Base-by-base conservation (phyloP, 1,140 invertebrate species). In the Forficula auricularia region DNA sequence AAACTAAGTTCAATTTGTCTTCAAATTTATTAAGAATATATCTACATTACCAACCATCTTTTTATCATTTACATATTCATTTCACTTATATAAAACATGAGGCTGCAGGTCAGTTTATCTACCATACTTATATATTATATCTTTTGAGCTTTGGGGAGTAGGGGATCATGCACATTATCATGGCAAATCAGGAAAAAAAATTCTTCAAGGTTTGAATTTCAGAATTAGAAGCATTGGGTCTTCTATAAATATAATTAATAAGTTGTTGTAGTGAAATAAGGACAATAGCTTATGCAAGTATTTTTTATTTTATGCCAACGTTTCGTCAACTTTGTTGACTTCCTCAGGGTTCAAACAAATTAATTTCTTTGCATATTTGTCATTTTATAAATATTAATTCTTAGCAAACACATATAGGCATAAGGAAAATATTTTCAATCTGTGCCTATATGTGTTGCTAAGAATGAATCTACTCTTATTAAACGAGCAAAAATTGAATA, bases 21-120 rank as follows among this genome's bases (percentile, higher is more conserved):
- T 55, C 62, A 19, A 71, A 70, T 37, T 77, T 88, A 56, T 57
- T 96, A 14, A 71, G 89, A 37, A 72, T 82, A 46, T 97, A 88
- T 61, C 61, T 97, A 3, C 94, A 98, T 59, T 98, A 98, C 63
- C 90, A 91, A 56, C 94, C 94, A 3, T 89, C 89, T 0, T 97
- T 90, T 63, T 96, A 95, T 64, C 90, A 97, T 64, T 65, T 98
- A 7, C 94, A 98, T 57, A 72, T 97, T 2, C 92, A 98, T 62
- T 90, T 95, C 53, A 85, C 80, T n/a, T 75, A 79, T 46, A 55
- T 95, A 1, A 71, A 75, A 42, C 78, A 79, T 63, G 80, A 89
- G 51, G 74, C 82, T 2, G 81, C 84, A 40, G 85, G 84, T 66
- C 66, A 51, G 39, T 52, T 19, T 44, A 33, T 20, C 20, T 2